These are phyloP conservation scores for Poecile montanus DNA, from an alignment of 2,797 vertebrate genomes.

Conservation along the genomic window DNA sequence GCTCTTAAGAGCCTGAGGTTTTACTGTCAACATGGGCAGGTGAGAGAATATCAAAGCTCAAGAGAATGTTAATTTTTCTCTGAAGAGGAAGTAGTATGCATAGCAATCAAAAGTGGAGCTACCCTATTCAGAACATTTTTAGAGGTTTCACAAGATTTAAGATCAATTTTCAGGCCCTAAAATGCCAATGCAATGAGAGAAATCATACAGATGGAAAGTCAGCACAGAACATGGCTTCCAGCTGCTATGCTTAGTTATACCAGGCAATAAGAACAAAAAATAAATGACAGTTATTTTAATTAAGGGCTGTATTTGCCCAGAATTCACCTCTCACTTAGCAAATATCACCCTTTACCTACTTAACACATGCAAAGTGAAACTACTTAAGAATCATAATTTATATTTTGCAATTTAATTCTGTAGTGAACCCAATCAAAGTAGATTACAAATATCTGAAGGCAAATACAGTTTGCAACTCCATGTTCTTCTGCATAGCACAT, in stretches of 20 bases:
- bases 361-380: constrained; percentile 26
- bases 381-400: constrained; percentile 37
- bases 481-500: constrained; percentile 37
- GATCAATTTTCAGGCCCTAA: neutral
- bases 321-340: constrained; percentile 27
- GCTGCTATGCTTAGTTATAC: neutral
- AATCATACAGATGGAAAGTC: neutral
- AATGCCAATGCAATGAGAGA: neutral
- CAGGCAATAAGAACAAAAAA: neutral
- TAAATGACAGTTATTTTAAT: neutral
- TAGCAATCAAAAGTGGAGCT: neutral
- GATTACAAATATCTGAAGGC: constrained; percentile 48
- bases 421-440: constrained; percentile 42
- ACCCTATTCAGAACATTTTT: neutral
- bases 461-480: constrained; percentile 35
- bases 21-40: neutral
- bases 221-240: neutral
- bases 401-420: constrained; percentile 58
- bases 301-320: neutral
- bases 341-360: neutral
- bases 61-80: neutral
- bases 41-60: neutral
- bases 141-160: neutral
- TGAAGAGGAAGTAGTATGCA: neutral
- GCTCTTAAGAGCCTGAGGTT: neutral